A percentile compares a stretch with the other conserved stretches of the same genome.
Evolutionary conservation across 2,888 invertebrate species (phyloP).

Genomic region (Brachyptera risi): DNA sequence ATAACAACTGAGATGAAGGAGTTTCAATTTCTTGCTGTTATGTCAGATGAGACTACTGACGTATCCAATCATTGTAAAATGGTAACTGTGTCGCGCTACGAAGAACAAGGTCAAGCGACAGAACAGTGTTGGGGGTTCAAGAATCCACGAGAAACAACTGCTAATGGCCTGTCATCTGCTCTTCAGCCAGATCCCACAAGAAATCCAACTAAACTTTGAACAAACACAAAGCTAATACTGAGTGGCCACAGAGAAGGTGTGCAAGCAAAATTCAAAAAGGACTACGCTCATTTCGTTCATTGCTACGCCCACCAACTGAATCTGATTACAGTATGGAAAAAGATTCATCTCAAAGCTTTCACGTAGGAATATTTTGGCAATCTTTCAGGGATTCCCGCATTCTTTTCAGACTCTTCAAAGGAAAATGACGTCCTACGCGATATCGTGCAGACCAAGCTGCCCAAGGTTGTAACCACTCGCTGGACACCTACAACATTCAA

Average conservation of each 20-base stretch:
- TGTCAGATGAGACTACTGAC: conserved; percentile 40
- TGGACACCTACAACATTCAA: conserved; percentile 34
- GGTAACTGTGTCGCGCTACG: conserved; percentile 38
- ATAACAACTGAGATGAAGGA: conserved; percentile 36
- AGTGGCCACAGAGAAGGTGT: conserved; percentile 35
- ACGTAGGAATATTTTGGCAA: conserved; percentile 38
- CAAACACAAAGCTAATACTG: conserved; percentile 39
- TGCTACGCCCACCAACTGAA: conserved; percentile 36
- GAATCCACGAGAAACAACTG: no score
- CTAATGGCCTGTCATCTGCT: conserved; percentile 29
- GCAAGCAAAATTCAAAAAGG: conserved; percentile 38
- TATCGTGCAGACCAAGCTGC: conserved; percentile 31
- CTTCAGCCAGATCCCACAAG: conserved; percentile 25
- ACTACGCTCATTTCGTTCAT: conserved; percentile 37
- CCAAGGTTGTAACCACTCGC: conserved; percentile 25
- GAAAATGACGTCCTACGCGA: conserved; percentile 33
- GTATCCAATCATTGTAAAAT: conserved; percentile 35
- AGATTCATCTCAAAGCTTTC: conserved; percentile 35
- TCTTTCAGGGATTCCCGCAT: conserved; percentile 36
- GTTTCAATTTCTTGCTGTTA: conserved; percentile 35
- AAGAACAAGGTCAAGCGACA: conserved; percentile 32
- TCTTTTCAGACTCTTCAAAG: conserved; percentile 37
- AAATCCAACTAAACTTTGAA: conserved; percentile 36
- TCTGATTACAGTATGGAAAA: conserved; percentile 36
- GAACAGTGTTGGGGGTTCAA: conserved; percentile 39